A percentile compares a stretch with the other conserved stretches of the same genome.
phyloP scores from a whole-genome alignment of 2,797 vertebrate species.

The Hybognathus amarus region DNA sequence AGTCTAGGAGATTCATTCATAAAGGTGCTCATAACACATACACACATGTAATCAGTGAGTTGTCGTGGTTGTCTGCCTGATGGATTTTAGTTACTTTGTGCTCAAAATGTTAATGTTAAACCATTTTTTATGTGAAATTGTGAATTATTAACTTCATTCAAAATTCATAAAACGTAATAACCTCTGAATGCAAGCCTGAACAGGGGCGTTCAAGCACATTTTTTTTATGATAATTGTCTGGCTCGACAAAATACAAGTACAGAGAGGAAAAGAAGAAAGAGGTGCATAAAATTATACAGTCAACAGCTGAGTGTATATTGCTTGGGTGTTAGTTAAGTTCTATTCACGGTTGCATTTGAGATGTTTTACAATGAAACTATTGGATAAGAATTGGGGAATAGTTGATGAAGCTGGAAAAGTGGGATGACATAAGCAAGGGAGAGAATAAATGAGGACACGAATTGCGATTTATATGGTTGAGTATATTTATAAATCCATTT shows the following conservation, averaged over 20 bases:
- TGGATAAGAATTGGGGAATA: background rate
- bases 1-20: slow-evolving; percentile 26
- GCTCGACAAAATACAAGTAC: slow-evolving; percentile 54
- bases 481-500: background rate
- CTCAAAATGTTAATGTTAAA: slow-evolving; percentile 59
- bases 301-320: background rate
- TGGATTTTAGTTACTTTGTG: slow-evolving; percentile 62
- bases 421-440: background rate
- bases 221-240: too few species aligned
- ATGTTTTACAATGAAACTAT: background rate
- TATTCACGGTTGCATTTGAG: background rate
- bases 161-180: slow-evolving; percentile 75
- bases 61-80: slow-evolving; percentile 1
- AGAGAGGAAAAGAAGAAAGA: background rate
- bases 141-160: slow-evolving; percentile 73
- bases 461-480: slow-evolving; percentile 10
- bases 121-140: slow-evolving; percentile 71
- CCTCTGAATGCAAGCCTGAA: slow-evolving; percentile 71
- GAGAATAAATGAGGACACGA: slow-evolving; percentile 19
- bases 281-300: background rate
- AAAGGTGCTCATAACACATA: slow-evolving; percentile 7
- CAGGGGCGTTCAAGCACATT: slow-evolving; percentile 65
- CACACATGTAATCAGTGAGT: background rate
- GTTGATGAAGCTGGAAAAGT: slow-evolving; percentile 14
- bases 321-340: background rate